These are phyloP conservation scores for Hyla sarda DNA, from an alignment of 2,113 vertebrate species.

Conservation along the genomic window DNA sequence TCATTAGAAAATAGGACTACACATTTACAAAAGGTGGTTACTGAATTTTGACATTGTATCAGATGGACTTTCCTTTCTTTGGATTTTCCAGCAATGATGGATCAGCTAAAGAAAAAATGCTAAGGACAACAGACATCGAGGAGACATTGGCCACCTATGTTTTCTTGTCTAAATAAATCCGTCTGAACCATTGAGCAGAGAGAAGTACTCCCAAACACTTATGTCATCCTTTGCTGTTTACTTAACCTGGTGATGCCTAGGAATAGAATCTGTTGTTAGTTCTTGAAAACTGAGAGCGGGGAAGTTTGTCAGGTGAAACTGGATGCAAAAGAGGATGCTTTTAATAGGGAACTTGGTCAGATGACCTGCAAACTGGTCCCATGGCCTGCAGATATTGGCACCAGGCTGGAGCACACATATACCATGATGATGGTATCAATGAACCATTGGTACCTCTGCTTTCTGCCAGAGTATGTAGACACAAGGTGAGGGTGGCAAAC, in stretches of 20 bases:
- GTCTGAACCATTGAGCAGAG: conserved; percentile 17
- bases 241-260: conserved; percentile 25
- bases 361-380: neutral
- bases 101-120: conserved; percentile 19
- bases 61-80: neutral
- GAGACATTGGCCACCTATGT: conserved; percentile 9
- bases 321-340: neutral
- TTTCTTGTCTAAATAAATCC: conserved; percentile 41
- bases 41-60: conserved; percentile 34
- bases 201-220: conserved; percentile 20
- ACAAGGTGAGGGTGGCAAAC: no score
- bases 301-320: neutral
- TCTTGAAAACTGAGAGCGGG: neutral
- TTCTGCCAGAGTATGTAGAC: neutral
- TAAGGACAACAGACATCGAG: conserved; percentile 14
- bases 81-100: conserved; percentile 4
- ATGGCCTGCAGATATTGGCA: neutral
- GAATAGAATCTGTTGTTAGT: neutral
- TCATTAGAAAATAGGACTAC: neutral
- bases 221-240: conserved; percentile 23
- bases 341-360: neutral
- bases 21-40: conserved; percentile 40
- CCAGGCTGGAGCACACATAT: neutral
- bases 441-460: no score
- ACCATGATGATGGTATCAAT: neutral